These are phyloP conservation scores for Mesaphorura yosii DNA, from an alignment of 1,140 invertebrate species.

Conservation along the genomic window DNA sequence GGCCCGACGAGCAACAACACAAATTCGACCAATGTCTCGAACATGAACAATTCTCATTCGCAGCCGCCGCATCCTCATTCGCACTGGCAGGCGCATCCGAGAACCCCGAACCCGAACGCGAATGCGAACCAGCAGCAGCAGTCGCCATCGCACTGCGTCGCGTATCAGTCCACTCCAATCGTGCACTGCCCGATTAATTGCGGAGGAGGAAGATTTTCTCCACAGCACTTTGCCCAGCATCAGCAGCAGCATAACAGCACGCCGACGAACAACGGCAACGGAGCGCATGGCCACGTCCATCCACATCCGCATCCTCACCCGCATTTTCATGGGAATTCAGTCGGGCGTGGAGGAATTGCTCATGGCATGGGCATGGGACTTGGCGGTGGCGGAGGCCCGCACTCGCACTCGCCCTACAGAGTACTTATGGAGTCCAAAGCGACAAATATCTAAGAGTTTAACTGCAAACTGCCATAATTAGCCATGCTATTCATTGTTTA, in stretches of 20 bases:
- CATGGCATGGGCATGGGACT: not conserved
- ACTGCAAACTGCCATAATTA: too few relatives aligned
- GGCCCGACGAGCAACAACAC: slow-evolving; percentile 45
- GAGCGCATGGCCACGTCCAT: slow-evolving; percentile 8
- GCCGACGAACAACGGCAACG: too few relatives aligned
- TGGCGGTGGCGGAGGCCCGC: not conserved
- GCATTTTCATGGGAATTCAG: slow-evolving; percentile 20
- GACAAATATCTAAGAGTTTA: slow-evolving; percentile 31
- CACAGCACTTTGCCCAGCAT: slow-evolving; percentile 19
- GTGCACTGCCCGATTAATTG: slow-evolving; percentile 32
- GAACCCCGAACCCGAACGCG: too few relatives aligned
- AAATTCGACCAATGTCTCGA: slow-evolving; percentile 40
- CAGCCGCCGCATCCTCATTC: slow-evolving; percentile 9
- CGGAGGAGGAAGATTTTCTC: slow-evolving; percentile 26
- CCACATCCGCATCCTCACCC: slow-evolving; percentile 17
- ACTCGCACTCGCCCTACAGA: slow-evolving; percentile 24
- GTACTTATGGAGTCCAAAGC: slow-evolving; percentile 29
- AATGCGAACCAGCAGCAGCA: slow-evolving; percentile 22
- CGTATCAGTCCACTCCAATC: slow-evolving; percentile 29
- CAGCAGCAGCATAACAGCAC: slow-evolving; percentile 7
- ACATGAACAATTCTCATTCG: slow-evolving; percentile 6
- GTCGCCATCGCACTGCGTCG: slow-evolving; percentile 27
- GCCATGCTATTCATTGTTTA: too few relatives aligned
- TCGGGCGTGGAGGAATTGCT: not conserved
- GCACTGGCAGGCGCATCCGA: slow-evolving; percentile 5